A percentile compares a stretch with the other conserved stretches of the same genome.
Conservation (phyloP, 2,113 vertebrate genomes). For the Maccullochella peelii region DNA sequence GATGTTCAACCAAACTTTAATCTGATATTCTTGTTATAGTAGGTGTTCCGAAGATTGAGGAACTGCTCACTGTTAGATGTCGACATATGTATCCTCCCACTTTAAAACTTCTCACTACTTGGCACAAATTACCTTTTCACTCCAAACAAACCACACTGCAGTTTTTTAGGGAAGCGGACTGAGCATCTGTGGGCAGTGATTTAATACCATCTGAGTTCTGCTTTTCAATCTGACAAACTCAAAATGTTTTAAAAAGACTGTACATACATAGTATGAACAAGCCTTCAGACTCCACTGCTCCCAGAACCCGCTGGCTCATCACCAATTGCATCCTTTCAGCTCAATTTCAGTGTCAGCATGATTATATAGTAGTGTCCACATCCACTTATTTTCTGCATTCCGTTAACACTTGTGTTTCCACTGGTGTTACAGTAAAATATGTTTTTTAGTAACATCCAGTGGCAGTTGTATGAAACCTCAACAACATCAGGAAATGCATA, state of each 20-base stretch:
- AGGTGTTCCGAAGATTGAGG: neutral
- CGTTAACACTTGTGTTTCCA: no score
- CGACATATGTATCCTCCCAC: neutral
- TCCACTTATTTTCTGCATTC: no score
- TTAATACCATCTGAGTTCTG: neutral
- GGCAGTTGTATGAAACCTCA: no score
- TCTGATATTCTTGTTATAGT: neutral
- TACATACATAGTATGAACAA: neutral
- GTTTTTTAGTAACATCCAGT: no score
- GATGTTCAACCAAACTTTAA: neutral
- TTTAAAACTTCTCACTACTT: neutral
- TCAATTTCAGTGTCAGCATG: no score
- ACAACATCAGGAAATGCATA: no score
- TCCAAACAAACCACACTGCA: neutral
- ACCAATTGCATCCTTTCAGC: slow-evolving; percentile 1
- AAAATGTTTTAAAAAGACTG: neutral
- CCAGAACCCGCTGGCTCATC: neutral
- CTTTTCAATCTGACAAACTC: neutral
- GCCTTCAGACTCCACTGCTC: neutral
- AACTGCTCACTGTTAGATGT: neutral
- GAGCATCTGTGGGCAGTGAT: neutral
- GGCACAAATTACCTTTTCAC: neutral
- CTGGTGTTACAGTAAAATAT: no score
- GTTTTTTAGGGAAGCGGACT: neutral
- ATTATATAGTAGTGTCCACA: no score